Evolutionary conservation across 2,888 invertebrate species (phyloP), one percentile per base, ranked within the genome.

Genomic region (Eupeodes latifasciatus): DNA sequence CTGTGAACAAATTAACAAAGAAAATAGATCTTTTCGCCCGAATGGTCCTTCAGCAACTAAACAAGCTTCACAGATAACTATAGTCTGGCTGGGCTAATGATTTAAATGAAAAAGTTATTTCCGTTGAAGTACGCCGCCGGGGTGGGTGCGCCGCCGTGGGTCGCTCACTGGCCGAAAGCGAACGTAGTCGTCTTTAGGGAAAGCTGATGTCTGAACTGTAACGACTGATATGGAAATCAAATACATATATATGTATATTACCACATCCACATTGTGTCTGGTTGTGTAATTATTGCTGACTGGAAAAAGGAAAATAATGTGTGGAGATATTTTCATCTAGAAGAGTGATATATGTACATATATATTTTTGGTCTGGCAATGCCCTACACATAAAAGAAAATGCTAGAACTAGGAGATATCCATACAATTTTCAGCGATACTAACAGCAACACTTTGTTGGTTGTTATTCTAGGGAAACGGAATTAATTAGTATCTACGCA

Each of bases 21-120:
- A 72, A 59, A 53, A 64, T 76, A 80, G 72, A 72, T 83, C 83
- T 83, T 62, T 66, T 72, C 87, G 59, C 81, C 44, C 77, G 85
- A 81, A 78, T 85, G 85, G 85, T 88, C 84, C 81, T 84, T 75
- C 53, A 74, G 67, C 84, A 78, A 88, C 88, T 88, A 85, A 84
- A 67, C 64, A 19, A 69, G 14, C 27, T 71, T 69, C 55, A 11
- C 27, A 67, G 55, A 16, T 71, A 61, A 80, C 62, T 80, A 61
- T 55, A 59, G 75, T 49, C 51, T 53, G n/a, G 40, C 79, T 88
- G 81, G n/a, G 69, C 79, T 88, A 84, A 87, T 84, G 74, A 81
- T 67, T 84, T 84, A 72, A 80, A 77, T 76, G 72, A 40, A 64
- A 87, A 66, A 6, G 27, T 57, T 78, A 59, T 78, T 78, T 55